Evolutionary conservation across 2,888 invertebrate species (phyloP).

Genomic region (Lepidocyrtoides sp.): DNA sequence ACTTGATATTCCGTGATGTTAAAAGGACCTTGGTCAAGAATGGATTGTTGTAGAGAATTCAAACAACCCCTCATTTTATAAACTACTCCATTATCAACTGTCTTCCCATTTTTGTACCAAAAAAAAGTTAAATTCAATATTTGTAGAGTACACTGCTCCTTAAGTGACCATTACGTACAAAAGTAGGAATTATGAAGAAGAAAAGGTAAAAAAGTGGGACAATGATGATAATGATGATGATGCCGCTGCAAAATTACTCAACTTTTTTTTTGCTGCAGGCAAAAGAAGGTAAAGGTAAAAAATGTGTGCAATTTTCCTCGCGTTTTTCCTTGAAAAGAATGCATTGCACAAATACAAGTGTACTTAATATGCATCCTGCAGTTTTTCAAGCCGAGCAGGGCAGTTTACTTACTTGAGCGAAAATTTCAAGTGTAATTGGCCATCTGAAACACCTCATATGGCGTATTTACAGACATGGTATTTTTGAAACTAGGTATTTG

Average conservation of each 20-base stretch:
- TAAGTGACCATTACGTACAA: not conserved
- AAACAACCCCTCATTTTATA: not conserved
- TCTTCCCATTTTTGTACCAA: not conserved
- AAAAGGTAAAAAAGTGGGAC: not conserved
- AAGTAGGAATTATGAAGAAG: not conserved
- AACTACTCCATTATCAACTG: constrained; percentile 18
- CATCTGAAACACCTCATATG: not conserved
- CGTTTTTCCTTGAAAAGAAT: constrained; percentile 4
- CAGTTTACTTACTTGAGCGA: not conserved
- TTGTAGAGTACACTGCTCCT: too few species aligned
- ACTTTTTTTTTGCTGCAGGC: not conserved
- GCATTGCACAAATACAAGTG: too few species aligned
- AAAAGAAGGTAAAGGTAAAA: constrained; percentile 6
- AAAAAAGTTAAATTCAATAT: too few species aligned
- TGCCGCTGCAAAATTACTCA: not conserved
- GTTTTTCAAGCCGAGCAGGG: not conserved
- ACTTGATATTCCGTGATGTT: not conserved
- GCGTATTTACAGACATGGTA: not conserved
- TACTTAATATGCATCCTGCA: not conserved
- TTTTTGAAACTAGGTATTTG: constrained; percentile 42
- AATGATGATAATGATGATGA: not conserved
- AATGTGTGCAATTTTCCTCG: not conserved
- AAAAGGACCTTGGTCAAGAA: not conserved
- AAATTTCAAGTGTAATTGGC: constrained; percentile 60
- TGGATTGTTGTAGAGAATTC: not conserved